A percentile compares a stretch with the other conserved stretches of the same genome.
phyloP scores from a whole-genome alignment of 2,888 invertebrate genomes.

The Apodemia hepburni region DNA sequence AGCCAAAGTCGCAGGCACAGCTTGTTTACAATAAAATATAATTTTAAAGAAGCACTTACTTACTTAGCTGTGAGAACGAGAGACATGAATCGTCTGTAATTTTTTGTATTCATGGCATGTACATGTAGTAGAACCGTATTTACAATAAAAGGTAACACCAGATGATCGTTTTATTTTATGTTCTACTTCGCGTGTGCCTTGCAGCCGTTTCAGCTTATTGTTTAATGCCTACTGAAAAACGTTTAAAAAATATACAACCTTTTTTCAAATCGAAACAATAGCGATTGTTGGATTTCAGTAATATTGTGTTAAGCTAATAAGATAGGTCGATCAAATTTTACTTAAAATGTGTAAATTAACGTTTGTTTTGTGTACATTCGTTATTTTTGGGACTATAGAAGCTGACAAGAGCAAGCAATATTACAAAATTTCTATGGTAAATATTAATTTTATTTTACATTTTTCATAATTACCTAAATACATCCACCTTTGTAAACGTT shows the following conservation, averaged over 20 bases:
- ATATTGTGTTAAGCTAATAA: slow-evolving; percentile 8
- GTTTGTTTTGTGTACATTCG: neutral
- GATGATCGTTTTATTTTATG: neutral
- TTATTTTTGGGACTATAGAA: slow-evolving; percentile 9
- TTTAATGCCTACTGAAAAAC: neutral
- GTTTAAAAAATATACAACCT: slow-evolving; percentile 8
- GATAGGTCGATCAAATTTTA: neutral
- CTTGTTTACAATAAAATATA: neutral
- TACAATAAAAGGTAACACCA: slow-evolving; percentile 1
- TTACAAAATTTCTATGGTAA: slow-evolving; percentile 59
- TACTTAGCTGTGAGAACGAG: neutral
- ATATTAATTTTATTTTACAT: slow-evolving; percentile 29
- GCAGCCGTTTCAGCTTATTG: slow-evolving; percentile 11
- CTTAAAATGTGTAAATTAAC: slow-evolving; percentile 12
- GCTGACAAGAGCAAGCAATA: slow-evolving; percentile 23
- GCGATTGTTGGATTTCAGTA: slow-evolving; percentile 12
- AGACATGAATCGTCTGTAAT: neutral
- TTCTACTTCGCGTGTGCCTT: neutral
- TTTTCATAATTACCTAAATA: no score
- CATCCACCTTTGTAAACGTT: no score
- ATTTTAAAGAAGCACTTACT: neutral
- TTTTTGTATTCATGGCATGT: neutral
- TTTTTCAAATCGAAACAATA: slow-evolving; percentile 6
- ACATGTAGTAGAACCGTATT: neutral
- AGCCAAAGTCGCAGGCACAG: no score